A percentile compares a stretch with the other conserved stretches of the same genome.
Evolutionary conservation across 2,113 vertebrate genomes (phyloP).

Genomic region (Madoqua kirkii): DNA sequence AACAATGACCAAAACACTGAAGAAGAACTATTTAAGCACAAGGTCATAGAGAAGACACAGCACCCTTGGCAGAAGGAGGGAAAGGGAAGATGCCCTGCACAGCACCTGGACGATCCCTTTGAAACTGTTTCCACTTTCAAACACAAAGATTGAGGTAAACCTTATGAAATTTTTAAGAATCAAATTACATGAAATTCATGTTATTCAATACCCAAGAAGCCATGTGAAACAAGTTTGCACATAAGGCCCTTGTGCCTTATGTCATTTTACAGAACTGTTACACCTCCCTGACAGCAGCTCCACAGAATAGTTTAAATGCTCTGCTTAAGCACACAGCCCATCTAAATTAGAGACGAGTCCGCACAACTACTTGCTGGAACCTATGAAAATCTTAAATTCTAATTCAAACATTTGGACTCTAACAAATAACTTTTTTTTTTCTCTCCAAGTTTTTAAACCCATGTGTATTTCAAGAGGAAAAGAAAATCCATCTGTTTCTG

Average conservation of each 20-base stretch:
- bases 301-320: conserved; percentile 50
- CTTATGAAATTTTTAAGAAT: conserved; percentile 67
- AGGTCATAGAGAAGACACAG: not conserved
- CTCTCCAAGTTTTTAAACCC: conserved; percentile 53
- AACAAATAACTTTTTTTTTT: conserved; percentile 61
- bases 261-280: conserved; percentile 61
- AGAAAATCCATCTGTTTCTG: conserved; percentile 57
- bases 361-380: conserved; percentile 44
- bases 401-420: conserved; percentile 52
- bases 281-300: conserved; percentile 59
- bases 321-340: conserved; percentile 46
- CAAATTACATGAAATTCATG: conserved; percentile 66
- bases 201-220: conserved; percentile 68
- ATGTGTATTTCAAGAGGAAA: conserved; percentile 30
- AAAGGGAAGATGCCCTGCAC: not conserved
- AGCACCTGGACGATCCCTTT: conserved; percentile 52
- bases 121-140: conserved; percentile 59
- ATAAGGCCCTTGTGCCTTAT: conserved; percentile 67
- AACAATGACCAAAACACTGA: not conserved
- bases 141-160: conserved; percentile 47
- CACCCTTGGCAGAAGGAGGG: not conserved
- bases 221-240: conserved; percentile 71
- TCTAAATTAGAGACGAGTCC: conserved; percentile 56
- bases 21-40: not conserved
- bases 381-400: conserved; percentile 53